Conservation (phyloP, 2,888 invertebrate genomes). For the Epistrophe eligans region DNA sequence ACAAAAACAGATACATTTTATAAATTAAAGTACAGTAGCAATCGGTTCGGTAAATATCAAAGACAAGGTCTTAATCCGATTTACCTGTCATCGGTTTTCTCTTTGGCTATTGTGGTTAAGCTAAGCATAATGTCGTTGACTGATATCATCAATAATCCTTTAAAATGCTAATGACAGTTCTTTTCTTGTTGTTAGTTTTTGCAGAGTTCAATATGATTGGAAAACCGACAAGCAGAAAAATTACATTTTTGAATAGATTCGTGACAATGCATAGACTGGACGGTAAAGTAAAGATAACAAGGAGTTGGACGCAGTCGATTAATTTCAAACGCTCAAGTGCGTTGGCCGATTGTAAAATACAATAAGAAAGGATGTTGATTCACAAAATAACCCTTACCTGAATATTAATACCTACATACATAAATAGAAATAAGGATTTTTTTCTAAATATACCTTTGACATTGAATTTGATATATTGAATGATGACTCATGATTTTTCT, state of each 20-base stretch:
- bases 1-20: background rate
- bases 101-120: slow-evolving; percentile 44
- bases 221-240: background rate
- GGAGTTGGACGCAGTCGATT: background rate
- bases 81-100: slow-evolving; percentile 52
- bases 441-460: background rate
- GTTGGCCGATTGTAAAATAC: background rate
- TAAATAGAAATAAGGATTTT: background rate
- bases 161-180: slow-evolving; percentile 42
- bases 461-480: background rate
- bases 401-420: background rate
- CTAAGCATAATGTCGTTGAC: slow-evolving; percentile 6
- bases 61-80: slow-evolving; percentile 60
- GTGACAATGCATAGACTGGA: slow-evolving; percentile 39
- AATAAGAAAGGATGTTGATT: slow-evolving; percentile 7
- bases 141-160: slow-evolving; percentile 67
- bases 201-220: slow-evolving; percentile 26
- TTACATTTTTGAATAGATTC: background rate
- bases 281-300: slow-evolving; percentile 32
- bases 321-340: background rate
- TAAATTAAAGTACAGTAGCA: slow-evolving; percentile 35
- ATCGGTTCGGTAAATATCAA: slow-evolving; percentile 44
- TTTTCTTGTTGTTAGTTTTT: slow-evolving; percentile 21
- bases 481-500: background rate
- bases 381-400: background rate